Conservation (phyloP, 1,140 invertebrate genomes). For the Aphidius gifuensis region DNA sequence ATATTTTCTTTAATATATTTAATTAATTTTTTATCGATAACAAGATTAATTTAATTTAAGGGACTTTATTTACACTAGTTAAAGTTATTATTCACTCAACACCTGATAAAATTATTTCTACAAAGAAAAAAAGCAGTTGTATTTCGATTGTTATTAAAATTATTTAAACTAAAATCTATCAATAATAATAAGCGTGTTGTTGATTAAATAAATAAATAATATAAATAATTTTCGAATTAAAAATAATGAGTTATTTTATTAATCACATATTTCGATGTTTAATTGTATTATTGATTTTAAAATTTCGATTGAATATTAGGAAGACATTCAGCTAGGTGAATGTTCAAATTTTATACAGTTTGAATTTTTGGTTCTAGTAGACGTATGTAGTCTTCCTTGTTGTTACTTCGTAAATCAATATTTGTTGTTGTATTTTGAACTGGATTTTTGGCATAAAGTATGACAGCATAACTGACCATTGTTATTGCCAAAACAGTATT, state of each 20-base stretch:
- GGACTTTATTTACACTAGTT: background rate
- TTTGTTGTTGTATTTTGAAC: constrained; percentile 56
- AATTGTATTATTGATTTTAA: background rate
- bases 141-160: too few relatives aligned
- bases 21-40: background rate
- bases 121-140: too few relatives aligned
- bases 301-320: background rate
- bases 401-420: constrained; percentile 12
- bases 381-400: background rate
- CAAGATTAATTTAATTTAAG: constrained; percentile 13
- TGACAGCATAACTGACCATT: constrained; percentile 79
- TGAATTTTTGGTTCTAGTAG: too few relatives aligned
- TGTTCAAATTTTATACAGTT: background rate
- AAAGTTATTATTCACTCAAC: background rate
- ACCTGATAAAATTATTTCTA: too few relatives aligned
- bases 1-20: background rate
- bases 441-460: constrained; percentile 88
- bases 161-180: too few relatives aligned
- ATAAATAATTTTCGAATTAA: too few relatives aligned
- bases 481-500: constrained; percentile 80
- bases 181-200: too few relatives aligned
- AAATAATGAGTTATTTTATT: too few relatives aligned
- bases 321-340: background rate
- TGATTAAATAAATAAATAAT: too few relatives aligned
- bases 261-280: too few relatives aligned